Base-by-base conservation (phyloP, 64 coral and sea anemone genomes). In the Pachyseris speciosa region DNA sequence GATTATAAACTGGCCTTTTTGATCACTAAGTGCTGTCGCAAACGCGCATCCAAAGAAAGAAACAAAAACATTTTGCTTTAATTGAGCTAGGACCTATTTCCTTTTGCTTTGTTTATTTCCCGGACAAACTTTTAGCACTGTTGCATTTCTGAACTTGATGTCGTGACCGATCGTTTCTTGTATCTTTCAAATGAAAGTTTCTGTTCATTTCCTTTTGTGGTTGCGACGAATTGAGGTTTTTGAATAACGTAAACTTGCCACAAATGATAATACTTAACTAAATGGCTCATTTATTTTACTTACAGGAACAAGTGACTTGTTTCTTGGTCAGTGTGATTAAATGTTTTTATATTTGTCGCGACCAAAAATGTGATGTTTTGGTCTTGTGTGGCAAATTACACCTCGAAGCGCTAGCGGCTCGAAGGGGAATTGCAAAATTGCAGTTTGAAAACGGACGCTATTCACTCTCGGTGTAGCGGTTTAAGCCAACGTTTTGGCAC, bases 121-220 rank as follows among this genome's bases (percentile, higher is more conserved):
- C 37, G 16, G 16, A 51, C 9, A 22, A 57, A 22, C 29, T 61
- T 61, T 38, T 9, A 60, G 33, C 11, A 16, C 29, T 0, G 51
- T 81, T 13, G 33, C 11, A 36, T 81, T 13, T 26, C 32, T 41
- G 11, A 24, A 37, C 24, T 38, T 12, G 5, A 39, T 61, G n/a
- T 63, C 51, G 33, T 81, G 31, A 81, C 33, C 34, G 15, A 39
- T 39, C 15, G 9, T 20, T 60, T 31, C 33, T 61, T 81, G 22
- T 15, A 19, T 30, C 29, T 15, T 79, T 57, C 20, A 57, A 79
- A 57, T 16, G 15, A 7, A 81, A 81, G 33, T 81, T 79, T 40
- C 33, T 61, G 53, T 60, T 81, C 55, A 81, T 63, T 81, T 81
- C 77, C 77, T 53, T 60, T 81, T 22, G 50, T 9, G 52, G 20